These are phyloP conservation scores for Caenorhabditis sulstoni DNA, from an alignment of 2,888 invertebrate species.

Conservation along the genomic window DNA sequence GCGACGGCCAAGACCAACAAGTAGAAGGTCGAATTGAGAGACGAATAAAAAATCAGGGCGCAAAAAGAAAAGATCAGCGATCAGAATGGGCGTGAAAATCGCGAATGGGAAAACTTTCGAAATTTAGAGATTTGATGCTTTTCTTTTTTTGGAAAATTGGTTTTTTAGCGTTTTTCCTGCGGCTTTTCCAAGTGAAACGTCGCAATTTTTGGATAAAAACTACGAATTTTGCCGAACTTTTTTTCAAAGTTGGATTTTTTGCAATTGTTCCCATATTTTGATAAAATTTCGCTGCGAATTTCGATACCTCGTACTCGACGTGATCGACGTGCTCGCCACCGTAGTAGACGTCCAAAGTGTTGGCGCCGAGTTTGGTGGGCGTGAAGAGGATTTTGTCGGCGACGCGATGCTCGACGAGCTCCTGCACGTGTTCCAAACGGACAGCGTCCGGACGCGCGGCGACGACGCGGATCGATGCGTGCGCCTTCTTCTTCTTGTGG, in stretches of 20 bases:
- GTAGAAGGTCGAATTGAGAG: neutral
- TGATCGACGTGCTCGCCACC: constrained; percentile 62
- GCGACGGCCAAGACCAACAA: neutral
- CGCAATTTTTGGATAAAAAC: no score
- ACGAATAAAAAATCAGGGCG: no score
- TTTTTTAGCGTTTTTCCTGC: no score
- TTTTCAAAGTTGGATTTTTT: no score
- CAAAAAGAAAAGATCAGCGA: no score
- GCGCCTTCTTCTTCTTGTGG: constrained; percentile 34
- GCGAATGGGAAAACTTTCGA: no score
- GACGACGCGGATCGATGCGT: constrained; percentile 33
- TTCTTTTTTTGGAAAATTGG: no score
- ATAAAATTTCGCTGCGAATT: no score
- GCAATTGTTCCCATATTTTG: neutral
- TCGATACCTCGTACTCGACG: constrained; percentile 63
- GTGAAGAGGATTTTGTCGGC: constrained; percentile 42
- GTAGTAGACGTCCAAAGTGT: constrained; percentile 55
- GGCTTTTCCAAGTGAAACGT: no score
- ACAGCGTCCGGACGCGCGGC: constrained; percentile 56
- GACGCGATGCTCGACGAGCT: constrained; percentile 28
- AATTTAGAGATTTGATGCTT: no score
- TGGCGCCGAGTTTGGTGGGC: constrained; percentile 54
- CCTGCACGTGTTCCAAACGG: constrained; percentile 38
- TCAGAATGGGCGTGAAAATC: no score
- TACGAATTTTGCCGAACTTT: no score